These are phyloP conservation scores for Nycteola revayana DNA, from an alignment of 2,888 invertebrate species.

Conservation along the genomic window DNA sequence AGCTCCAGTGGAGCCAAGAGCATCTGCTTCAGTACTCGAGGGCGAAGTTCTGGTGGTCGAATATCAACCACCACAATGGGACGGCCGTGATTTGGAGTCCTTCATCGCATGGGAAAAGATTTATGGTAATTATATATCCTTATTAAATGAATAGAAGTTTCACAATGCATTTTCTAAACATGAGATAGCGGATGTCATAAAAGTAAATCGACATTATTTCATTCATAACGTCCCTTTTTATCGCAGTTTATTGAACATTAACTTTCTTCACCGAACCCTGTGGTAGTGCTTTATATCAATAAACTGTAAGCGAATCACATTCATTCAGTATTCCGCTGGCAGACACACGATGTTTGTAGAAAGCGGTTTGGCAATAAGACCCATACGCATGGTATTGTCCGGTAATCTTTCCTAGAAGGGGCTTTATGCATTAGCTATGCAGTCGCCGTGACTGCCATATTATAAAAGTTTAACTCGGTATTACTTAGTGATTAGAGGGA, in stretches of 20 bases:
- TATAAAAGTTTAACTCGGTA: conserved; percentile 27
- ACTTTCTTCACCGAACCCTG: conserved; percentile 22
- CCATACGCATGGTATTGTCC: conserved; percentile 70
- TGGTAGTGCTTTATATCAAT: conserved; percentile 36
- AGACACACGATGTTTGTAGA: conserved; percentile 65
- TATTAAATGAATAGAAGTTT: background rate
- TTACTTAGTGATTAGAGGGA: conserved; percentile 23
- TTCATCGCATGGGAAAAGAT: conserved; percentile 77
- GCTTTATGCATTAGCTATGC: conserved; percentile 63
- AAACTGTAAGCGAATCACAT: conserved; percentile 37
- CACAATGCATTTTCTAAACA: conserved; percentile 1
- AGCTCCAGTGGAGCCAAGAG: conserved; percentile 83
- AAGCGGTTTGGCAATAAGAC: conserved; percentile 78
- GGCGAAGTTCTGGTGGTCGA: conserved; percentile 85
- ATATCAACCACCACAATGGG: conserved; percentile 79
- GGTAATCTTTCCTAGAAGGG: conserved; percentile 77
- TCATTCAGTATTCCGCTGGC: conserved; percentile 65
- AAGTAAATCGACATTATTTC: conserved; percentile 3
- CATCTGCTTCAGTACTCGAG: conserved; percentile 80
- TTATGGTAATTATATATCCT: conserved; percentile 56
- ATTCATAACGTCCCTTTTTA: conserved; percentile 6
- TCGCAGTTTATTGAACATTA: conserved; percentile 11
- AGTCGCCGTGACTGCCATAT: conserved; percentile 60
- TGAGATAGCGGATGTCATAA: conserved; percentile 7
- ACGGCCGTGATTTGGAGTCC: conserved; percentile 74